phyloP scores from a whole-genome alignment of 2,113 vertebrate genomes.

The Heliornis fulica region DNA sequence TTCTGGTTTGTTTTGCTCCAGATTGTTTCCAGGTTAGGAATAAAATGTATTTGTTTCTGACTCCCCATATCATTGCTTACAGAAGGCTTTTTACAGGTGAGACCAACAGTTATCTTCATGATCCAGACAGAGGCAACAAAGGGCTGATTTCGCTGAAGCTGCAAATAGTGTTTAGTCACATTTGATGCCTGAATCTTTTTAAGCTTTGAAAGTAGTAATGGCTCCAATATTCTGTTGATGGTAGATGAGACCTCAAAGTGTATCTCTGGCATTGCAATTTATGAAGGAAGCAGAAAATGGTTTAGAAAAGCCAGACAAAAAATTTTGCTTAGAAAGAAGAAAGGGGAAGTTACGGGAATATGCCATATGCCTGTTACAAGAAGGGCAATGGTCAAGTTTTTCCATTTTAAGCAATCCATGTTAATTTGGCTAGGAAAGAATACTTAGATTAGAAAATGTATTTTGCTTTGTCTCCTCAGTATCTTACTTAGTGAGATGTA shows the following conservation, averaged over 20 bases:
- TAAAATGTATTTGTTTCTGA: not conserved
- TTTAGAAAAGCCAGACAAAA: not conserved
- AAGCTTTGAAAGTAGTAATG: not conserved
- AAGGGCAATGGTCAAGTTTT: not conserved
- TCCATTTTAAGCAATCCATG: not conserved
- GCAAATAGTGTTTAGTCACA: not conserved
- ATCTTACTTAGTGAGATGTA: not conserved
- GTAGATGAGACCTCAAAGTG: not conserved
- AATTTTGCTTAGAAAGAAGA: not conserved
- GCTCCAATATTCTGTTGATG: not conserved
- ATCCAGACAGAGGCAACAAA: not conserved
- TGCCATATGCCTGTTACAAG: not conserved
- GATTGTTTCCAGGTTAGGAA: not conserved
- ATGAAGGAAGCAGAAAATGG: not conserved
- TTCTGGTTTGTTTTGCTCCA: too few species aligned
- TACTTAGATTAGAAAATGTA: not conserved
- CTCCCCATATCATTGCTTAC: not conserved
- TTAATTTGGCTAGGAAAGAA: not conserved
- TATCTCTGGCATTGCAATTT: not conserved
- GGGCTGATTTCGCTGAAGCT: not conserved
- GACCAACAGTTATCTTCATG: not conserved
- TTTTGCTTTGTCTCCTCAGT: not conserved
- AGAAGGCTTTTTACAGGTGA: not conserved
- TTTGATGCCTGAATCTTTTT: not conserved
- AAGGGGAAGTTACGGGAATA: not conserved